These are phyloP conservation scores for Drosophila recens DNA, from an alignment of 2,888 invertebrate species.

Conservation along the genomic window DNA sequence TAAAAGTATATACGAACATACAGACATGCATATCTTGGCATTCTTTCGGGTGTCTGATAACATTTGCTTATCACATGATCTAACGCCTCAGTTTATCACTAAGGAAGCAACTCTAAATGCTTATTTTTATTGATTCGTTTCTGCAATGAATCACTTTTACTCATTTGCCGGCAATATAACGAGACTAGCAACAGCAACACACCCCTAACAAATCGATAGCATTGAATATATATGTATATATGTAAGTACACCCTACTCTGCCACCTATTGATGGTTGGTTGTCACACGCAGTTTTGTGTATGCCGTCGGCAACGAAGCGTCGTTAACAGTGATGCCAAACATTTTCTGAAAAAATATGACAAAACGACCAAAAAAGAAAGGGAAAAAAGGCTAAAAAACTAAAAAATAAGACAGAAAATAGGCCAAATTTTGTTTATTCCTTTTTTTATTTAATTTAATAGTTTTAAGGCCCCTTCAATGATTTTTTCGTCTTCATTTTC, in stretches of 20 bases:
- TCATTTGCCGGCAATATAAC: constrained; percentile 47
- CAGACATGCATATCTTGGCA: background rate
- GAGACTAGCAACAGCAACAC: constrained; percentile 39
- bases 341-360: too few species aligned
- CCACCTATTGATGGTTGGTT: constrained; percentile 19
- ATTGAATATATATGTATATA: too few species aligned
- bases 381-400: too few species aligned
- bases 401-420: too few species aligned
- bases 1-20: background rate
- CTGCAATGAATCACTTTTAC: constrained; percentile 53
- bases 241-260: constrained; percentile 37
- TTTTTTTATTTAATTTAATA: too few species aligned
- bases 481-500: too few species aligned
- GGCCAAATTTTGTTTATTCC: too few species aligned
- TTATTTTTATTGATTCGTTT: constrained; percentile 60
- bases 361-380: too few species aligned
- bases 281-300: constrained; percentile 66
- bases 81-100: constrained; percentile 36
- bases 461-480: too few species aligned
- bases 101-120: constrained; percentile 43
- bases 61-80: constrained; percentile 69
- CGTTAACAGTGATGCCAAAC: too few species aligned
- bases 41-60: constrained; percentile 38
- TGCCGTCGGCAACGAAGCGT: constrained; percentile 32
- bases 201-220: constrained; percentile 70